Evolutionary conservation across 2,797 vertebrate species (phyloP).

Genomic region (Galaxias olidus): DNA sequence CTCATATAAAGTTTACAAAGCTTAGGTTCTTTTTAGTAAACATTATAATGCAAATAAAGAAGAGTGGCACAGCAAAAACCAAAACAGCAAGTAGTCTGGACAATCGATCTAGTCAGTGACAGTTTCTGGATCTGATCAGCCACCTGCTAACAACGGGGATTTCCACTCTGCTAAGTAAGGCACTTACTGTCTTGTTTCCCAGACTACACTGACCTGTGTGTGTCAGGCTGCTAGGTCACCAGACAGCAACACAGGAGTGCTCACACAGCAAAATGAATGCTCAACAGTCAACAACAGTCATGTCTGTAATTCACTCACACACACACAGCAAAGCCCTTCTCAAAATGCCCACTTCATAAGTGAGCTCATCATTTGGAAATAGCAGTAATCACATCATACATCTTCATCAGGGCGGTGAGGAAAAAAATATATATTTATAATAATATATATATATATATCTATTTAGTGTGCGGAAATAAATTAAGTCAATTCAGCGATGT

Average conservation of each 20-base stretch:
- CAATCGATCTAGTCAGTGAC: conserved; percentile 27
- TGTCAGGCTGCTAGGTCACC: conserved; percentile 42
- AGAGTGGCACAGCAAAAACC: too few species aligned
- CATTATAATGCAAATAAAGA: too few species aligned
- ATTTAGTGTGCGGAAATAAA: too few species aligned
- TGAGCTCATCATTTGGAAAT: conserved; percentile 42
- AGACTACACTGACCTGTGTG: conserved; percentile 72
- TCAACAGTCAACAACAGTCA: conserved; percentile 19
- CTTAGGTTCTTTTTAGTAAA: too few species aligned
- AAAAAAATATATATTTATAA: conserved; percentile 43
- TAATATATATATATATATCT: conserved; percentile 23
- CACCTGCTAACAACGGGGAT: conserved; percentile 55
- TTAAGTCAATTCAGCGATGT: too few species aligned
- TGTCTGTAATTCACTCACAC: conserved; percentile 24
- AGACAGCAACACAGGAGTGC: neutral
- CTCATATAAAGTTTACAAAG: too few species aligned
- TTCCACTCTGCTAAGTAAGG: conserved; percentile 64
- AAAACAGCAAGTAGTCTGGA: too few species aligned
- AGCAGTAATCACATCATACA: conserved; percentile 15
- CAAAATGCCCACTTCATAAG: conserved; percentile 3
- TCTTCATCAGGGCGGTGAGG: conserved; percentile 23
- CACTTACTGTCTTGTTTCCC: conserved; percentile 63
- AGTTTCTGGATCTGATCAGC: conserved; percentile 43
- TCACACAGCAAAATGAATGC: conserved; percentile 8
- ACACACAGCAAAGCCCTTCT: conserved; percentile 15